Evolutionary conservation across 2,888 invertebrate genomes (phyloP), one percentile per base, ranked within the genome.

Genomic region (Pecten maximus): DNA sequence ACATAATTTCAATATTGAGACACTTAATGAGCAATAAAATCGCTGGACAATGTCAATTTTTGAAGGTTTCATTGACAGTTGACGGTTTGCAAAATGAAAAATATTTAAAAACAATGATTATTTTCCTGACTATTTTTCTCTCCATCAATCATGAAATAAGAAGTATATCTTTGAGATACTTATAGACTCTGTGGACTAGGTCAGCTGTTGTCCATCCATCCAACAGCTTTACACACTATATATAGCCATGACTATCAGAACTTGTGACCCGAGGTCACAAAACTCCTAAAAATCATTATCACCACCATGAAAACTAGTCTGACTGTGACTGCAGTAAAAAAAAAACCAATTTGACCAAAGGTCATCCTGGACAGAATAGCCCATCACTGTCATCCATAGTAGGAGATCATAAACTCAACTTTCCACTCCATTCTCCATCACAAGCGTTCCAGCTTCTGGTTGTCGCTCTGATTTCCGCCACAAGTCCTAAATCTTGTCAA

Each of bases 371-470:
- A 28, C 35, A 35, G 35, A 74, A 8, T 35, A 4, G n/a, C 23
- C 74, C 74, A 74, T 74, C 74, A 74, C 28, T 74, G 74, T 35
- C 74, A 35, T 2, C 74, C 35, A 28, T 74, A 28, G 23, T 23
- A 12, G 35, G 35, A 74, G 74, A 74, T 74, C 74, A 74, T 35
- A 74, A 8, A 35, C 74, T 35, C 6, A 74, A 74, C 3, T 74
- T 74, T 74, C 74, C 74, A 35, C 74, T 74, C 74, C 74, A 74
- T 74, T 74, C 35, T 74, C 74, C 74, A 74, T 74, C 74, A 74
- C 74, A 74, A 74, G 74, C 35, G 74, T 35, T 74, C 74, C 74
- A 74, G 74, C 35, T 35, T 74, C 74, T 74, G 35, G 35, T 74
- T 74, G 74, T 74, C 74, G 74, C 74, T 35, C 28, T 35, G 74